These are phyloP conservation scores for Hirundo rustica DNA, from an alignment of 2,797 vertebrate species.

Conservation along the genomic window DNA sequence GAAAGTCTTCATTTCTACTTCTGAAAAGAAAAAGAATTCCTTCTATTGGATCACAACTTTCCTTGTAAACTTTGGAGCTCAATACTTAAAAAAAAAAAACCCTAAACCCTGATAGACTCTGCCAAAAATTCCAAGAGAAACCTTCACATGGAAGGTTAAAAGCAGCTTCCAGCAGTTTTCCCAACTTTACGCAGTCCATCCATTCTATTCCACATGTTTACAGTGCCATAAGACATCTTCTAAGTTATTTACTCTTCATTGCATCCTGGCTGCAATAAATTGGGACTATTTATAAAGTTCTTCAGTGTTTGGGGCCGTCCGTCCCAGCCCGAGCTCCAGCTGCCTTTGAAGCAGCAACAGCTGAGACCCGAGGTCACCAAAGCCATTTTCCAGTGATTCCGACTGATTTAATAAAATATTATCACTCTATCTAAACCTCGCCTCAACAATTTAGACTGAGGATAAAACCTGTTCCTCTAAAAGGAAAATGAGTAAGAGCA, in stretches of 20 bases:
- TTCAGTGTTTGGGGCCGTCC: background rate
- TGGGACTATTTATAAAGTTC: conserved; percentile 11
- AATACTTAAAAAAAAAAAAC: background rate
- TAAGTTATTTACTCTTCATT: conserved; percentile 1
- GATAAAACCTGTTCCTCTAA: background rate
- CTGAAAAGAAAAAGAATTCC: background rate
- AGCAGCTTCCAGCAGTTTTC: background rate
- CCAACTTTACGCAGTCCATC: rapidly evolving
- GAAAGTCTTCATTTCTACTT: background rate
- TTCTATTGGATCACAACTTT: background rate
- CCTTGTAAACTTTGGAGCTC: background rate
- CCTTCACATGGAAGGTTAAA: background rate
- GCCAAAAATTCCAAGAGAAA: background rate
- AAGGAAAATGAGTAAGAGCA: background rate
- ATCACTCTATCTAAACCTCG: background rate
- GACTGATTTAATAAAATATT: background rate
- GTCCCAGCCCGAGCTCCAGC: background rate
- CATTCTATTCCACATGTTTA: background rate
- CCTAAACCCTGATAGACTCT: background rate
- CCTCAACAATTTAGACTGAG: background rate
- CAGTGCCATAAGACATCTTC: background rate
- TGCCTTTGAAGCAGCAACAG: background rate
- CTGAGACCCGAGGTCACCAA: background rate
- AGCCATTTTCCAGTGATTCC: background rate
- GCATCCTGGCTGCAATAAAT: conserved; percentile 16